Evolutionary conservation across 2,888 invertebrate genomes (phyloP).

Genomic region (Hirtodrosophila cameraria): DNA sequence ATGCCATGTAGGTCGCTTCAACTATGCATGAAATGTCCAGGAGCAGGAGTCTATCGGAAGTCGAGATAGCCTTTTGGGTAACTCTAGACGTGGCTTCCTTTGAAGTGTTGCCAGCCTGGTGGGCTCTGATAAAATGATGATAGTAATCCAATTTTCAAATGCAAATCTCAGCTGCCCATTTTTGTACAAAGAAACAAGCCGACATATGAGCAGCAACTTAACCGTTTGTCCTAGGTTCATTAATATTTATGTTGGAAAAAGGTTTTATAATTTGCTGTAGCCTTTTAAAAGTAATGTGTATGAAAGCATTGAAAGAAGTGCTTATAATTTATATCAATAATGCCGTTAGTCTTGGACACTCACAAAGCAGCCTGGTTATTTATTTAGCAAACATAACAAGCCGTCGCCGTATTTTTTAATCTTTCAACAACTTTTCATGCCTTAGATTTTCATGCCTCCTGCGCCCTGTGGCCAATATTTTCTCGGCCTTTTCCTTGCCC

Average conservation of each 20-base stretch:
- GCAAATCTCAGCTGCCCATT: slow-evolving; percentile 71
- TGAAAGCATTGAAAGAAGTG: slow-evolving; percentile 50
- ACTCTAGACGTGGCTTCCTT: slow-evolving; percentile 68
- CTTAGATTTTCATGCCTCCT: slow-evolving; percentile 24
- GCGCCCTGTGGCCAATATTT: slow-evolving; percentile 27
- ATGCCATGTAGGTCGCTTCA: slow-evolving; percentile 61
- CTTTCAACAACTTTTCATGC: slow-evolving; percentile 59
- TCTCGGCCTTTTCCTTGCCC: slow-evolving; percentile 22
- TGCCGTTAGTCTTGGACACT: slow-evolving; percentile 52
- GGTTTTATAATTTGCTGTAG: slow-evolving; percentile 26
- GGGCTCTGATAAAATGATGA: slow-evolving; percentile 59
- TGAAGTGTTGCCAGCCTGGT: slow-evolving; percentile 43
- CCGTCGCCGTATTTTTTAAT: slow-evolving; percentile 50
- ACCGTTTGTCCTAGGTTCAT: slow-evolving; percentile 23
- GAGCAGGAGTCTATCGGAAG: slow-evolving; percentile 72
- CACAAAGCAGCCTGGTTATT: slow-evolving; percentile 41
- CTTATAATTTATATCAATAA: slow-evolving; percentile 76
- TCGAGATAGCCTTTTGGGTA: slow-evolving; percentile 60
- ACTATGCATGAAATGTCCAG: slow-evolving; percentile 62
- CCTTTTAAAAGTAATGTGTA: slow-evolving; percentile 13
- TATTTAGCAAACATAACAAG: slow-evolving; percentile 60
- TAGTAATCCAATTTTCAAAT: slow-evolving; percentile 68
- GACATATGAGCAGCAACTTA: slow-evolving; percentile 1
- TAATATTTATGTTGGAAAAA: slow-evolving; percentile 56
- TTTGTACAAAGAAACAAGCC: slow-evolving; percentile 36